Percentiles rank a stretch among this genome's conserved stretches.
Conservation (phyloP, 2,888 invertebrate genomes). For the Nephrotoma appendiculata region DNA sequence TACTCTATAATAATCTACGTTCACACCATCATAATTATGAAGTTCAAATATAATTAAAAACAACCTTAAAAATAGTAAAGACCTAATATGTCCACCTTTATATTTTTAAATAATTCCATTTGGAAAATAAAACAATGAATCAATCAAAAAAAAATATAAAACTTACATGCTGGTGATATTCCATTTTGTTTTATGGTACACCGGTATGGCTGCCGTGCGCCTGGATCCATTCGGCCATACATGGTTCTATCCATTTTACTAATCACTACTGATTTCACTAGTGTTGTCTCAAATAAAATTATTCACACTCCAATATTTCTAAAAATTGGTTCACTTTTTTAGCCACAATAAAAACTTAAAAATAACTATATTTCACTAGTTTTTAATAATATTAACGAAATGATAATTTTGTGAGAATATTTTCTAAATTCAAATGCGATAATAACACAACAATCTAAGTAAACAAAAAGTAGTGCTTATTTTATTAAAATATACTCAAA, state of each 20-base stretch:
- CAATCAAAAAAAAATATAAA: conserved; percentile 8
- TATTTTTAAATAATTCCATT: background rate
- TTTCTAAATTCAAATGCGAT: background rate
- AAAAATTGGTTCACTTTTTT: background rate
- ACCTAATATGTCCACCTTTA: background rate
- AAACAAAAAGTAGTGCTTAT: too few relatives aligned
- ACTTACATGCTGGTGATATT: conserved; percentile 78
- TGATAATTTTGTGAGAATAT: background rate
- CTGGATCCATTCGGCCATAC: conserved; percentile 77
- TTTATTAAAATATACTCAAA: background rate
- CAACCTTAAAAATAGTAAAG: too few relatives aligned
- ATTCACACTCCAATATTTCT: background rate
- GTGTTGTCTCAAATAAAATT: background rate
- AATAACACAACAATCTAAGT: background rate
- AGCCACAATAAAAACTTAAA: background rate
- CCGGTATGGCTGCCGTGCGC: conserved; percentile 73
- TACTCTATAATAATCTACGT: too few relatives aligned
- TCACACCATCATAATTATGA: too few relatives aligned
- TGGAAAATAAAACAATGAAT: background rate
- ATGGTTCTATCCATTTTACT: conserved; percentile 68
- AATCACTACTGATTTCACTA: background rate
- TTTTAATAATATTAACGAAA: background rate
- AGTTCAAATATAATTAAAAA: too few relatives aligned
- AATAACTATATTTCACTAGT: background rate
- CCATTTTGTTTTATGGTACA: conserved; percentile 69